A percentile compares a stretch with the other conserved stretches of the same genome.
Conservation (phyloP, 2,113 vertebrate genomes). For the Bufo gargarizans region DNA sequence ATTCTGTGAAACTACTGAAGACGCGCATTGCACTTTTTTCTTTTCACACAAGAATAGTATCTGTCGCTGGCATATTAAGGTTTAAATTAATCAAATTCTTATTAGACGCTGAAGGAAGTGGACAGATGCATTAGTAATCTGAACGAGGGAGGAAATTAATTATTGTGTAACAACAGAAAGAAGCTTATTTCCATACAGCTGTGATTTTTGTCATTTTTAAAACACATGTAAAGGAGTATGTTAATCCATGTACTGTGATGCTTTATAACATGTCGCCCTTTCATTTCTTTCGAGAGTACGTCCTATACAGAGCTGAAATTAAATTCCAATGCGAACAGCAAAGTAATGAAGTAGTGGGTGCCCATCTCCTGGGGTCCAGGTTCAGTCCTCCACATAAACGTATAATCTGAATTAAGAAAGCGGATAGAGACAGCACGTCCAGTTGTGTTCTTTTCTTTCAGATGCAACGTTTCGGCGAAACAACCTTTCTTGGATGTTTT, state of each 20-base stretch:
- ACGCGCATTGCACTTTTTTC: slow-evolving; percentile 35
- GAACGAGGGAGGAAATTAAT: slow-evolving; percentile 52
- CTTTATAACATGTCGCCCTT: not conserved
- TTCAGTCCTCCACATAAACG: no score
- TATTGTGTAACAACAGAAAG: slow-evolving; percentile 49
- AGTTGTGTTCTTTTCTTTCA: no score
- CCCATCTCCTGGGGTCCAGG: no score
- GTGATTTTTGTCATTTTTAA: slow-evolving; percentile 44
- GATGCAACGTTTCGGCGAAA: no score
- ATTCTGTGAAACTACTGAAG: slow-evolving; percentile 22
- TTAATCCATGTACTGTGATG: not conserved
- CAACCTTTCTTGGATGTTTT: no score
- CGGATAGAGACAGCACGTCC: no score
- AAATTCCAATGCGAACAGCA: no score
- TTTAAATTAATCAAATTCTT: slow-evolving; percentile 50
- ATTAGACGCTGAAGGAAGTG: accelerated
- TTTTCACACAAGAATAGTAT: slow-evolving; percentile 16
- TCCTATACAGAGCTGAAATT: no score
- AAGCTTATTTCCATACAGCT: slow-evolving; percentile 46
- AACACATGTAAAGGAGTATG: slow-evolving; percentile 25
- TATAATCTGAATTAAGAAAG: no score
- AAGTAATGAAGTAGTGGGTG: no score
- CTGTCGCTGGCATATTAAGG: slow-evolving; percentile 50
- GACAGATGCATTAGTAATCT: slow-evolving; percentile 49
- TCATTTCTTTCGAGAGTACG: no score